Base-by-base conservation (phyloP, 2,113 vertebrate genomes). In the Xerus inauris region DNA sequence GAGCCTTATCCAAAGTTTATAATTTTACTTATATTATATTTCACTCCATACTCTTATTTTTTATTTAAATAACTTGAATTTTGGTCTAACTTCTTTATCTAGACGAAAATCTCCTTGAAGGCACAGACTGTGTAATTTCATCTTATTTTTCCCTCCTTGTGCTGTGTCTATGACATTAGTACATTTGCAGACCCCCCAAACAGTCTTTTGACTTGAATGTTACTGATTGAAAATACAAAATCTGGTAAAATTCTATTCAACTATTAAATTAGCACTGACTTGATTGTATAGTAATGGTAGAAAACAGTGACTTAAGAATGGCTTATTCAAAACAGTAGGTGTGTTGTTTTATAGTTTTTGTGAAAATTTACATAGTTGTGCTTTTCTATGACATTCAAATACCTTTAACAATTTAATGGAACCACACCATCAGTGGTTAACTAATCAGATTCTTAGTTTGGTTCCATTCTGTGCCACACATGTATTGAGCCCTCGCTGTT, bases 51-150 rank as follows among this genome's bases (percentile, higher is more conserved):
- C 3, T 91, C 32, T 83, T 51, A n/a, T 54, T 62, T 88, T 89
- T 47, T 51, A 80, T 86, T 84, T 80, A 59, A 76, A 86, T 49
- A 24, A 94, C 40, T 59, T 88, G 32, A 24, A 30, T 49, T 59
- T 59, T 62, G 62, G 38, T 30, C 79, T 82, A 77, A 59, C 6
- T 26, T 91, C 28, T 65, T 88, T 65, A 84, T 79, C 49, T 84
- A 71, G 49, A 71, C 7, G 64, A 49, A 87, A 89, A 38, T 87
- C 57, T 92, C 32, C 69, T 88, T 88, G 81, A 94, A 91, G 85
- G 65, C 35, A 81, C 76, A 72, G 49, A 47, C n/a, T 69, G 8
- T 20, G 0, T 24, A 69, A 86, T 69, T 89, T 80, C 14, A 69
- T 19, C 69, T 26, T 79, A 57, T 40, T 65, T 67, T 85, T 35